Conservation (phyloP, 2,113 vertebrate species). For the Coryphaenoides rupestris region DNA sequence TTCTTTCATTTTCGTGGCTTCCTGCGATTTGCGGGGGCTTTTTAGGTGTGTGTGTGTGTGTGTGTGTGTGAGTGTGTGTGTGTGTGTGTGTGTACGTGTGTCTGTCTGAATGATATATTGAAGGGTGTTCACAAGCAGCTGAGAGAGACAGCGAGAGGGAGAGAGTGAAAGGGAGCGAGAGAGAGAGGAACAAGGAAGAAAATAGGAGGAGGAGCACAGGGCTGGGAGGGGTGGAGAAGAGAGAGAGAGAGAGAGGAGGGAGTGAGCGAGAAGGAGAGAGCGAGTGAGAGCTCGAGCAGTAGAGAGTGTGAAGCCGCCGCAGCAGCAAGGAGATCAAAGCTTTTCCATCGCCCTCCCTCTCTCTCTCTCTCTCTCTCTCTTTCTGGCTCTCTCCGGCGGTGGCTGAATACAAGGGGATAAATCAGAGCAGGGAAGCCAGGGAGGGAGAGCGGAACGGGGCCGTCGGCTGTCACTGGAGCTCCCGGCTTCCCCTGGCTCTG, state of each 20-base stretch:
- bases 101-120: too few species aligned
- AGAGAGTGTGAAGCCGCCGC: slow-evolving; percentile 72
- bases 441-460: slow-evolving; percentile 39
- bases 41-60: too few species aligned
- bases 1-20: too few species aligned
- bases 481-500: slow-evolving; percentile 51
- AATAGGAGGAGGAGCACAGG: too few species aligned
- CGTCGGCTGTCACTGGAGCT: slow-evolving; percentile 48
- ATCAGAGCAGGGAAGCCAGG: slow-evolving; percentile 36
- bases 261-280: slow-evolving; percentile 18
- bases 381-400: slow-evolving; percentile 27
- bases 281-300: slow-evolving; percentile 53
- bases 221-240: slow-evolving; percentile 15
- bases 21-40: too few species aligned
- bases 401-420: slow-evolving; percentile 51
- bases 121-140: neutral
- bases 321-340: slow-evolving; percentile 71
- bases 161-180: neutral
- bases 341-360: slow-evolving; percentile 41
- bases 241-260: slow-evolving; percentile 35
- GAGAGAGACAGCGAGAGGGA: neutral
- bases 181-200: slow-evolving; percentile 7
- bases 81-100: too few species aligned
- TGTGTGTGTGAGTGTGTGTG: too few species aligned
- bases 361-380: slow-evolving; percentile 27